Evolutionary conservation across 2,888 invertebrate species (phyloP).

Genomic region (Catocala fraxini): DNA sequence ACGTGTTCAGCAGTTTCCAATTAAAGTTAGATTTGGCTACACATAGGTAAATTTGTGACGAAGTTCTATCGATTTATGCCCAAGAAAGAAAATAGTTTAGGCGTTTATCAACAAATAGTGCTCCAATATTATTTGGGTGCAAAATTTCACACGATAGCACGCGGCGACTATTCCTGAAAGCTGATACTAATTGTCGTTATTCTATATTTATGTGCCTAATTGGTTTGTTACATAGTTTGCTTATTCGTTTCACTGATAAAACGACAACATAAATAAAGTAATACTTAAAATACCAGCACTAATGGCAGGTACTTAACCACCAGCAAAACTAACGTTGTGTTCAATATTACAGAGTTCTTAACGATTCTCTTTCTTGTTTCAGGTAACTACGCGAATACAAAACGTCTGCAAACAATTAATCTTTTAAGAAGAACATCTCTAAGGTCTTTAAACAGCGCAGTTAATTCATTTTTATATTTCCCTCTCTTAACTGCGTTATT

Average conservation of each 20-base stretch:
- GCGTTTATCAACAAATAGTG: conserved; percentile 25
- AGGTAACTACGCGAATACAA: conserved; percentile 38
- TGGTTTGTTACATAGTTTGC: conserved; percentile 32
- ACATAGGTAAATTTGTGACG: background rate
- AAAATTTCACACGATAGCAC: conserved; percentile 27
- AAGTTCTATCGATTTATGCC: background rate
- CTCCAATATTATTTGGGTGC: conserved; percentile 16
- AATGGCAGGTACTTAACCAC: background rate
- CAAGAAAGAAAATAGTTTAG: conserved; percentile 30
- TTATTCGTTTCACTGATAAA: conserved; percentile 31
- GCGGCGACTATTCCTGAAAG: conserved; percentile 23
- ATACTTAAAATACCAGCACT: background rate
- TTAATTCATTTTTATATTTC: conserved; percentile 63
- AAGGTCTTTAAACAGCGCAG: conserved; percentile 38
- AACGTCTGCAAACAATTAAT: conserved; percentile 9
- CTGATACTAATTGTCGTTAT: conserved; percentile 16
- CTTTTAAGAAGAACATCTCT: conserved; percentile 16
- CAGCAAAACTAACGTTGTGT: background rate
- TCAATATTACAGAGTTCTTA: background rate
- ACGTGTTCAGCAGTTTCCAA: background rate
- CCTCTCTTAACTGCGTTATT: conserved; percentile 58
- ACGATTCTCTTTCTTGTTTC: conserved; percentile 36
- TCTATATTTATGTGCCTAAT: conserved; percentile 31
- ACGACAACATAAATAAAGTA: background rate
- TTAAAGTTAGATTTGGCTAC: conserved; percentile 2